phyloP scores from a whole-genome alignment of 2,888 invertebrate species.

The Liopterus haemorrhoidalis region DNA sequence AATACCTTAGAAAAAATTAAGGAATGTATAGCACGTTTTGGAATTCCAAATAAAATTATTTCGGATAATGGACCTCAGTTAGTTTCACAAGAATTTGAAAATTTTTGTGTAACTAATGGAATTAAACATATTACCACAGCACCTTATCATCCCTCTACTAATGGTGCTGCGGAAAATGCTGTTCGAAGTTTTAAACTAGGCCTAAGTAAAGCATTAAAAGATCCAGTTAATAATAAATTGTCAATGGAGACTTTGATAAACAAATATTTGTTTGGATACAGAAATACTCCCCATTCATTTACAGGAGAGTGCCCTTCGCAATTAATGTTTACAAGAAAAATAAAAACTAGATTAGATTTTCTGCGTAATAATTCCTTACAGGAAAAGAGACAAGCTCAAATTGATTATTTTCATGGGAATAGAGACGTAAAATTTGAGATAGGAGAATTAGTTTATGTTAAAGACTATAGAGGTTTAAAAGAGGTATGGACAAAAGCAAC shows the following conservation, averaged over 20 bases:
- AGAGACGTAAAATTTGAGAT: constrained; percentile 2
- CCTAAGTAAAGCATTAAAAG: neutral
- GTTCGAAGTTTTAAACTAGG: constrained; percentile 10
- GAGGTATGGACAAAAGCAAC: no score
- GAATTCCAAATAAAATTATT: constrained; percentile 29
- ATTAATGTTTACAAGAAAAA: neutral
- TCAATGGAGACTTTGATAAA: constrained; percentile 5
- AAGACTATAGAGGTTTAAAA: no score
- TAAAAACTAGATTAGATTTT: neutral
- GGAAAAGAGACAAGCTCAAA: no score
- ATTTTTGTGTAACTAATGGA: no score
- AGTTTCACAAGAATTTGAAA: no score
- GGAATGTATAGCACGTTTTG: constrained; percentile 27
- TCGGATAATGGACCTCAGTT: constrained; percentile 32
- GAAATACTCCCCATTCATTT: constrained; percentile 2
- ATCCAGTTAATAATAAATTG: neutral
- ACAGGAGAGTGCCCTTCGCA: neutral
- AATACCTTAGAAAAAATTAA: constrained; percentile 19
- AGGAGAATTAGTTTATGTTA: neutral
- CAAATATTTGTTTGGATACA: constrained; percentile 4
- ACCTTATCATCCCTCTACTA: constrained; percentile 12
- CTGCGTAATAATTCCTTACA: neutral
- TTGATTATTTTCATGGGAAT: no score
- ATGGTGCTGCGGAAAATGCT: constrained; percentile 9
- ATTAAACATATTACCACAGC: constrained; percentile 1